Base-by-base conservation (phyloP, 2,113 vertebrate genomes). In the Hemiscyllium ocellatum region DNA sequence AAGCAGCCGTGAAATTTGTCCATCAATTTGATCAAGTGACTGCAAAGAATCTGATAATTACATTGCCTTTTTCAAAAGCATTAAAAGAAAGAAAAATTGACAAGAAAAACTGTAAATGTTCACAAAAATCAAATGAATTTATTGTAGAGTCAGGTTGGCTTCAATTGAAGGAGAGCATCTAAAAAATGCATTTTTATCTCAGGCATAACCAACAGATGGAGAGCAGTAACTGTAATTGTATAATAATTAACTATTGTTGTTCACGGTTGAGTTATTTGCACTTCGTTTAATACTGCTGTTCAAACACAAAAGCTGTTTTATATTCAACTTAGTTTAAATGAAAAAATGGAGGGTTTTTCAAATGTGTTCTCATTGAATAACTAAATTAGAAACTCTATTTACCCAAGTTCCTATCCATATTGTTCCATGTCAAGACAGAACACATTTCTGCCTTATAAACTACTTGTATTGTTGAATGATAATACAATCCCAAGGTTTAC, bases 201-300 rank as follows among this genome's bases (percentile, higher is more conserved):
- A 8, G 42, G n/a, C 65, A 66, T 26, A 3, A 2, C 19, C 5
- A 94, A 94, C 61, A 47, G 61, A 94, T 68, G 61, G 66, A 24
- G 19, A 70, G 17, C 61, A 94, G 66, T 94, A 61, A 65, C 26
- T 90, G 12, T 61, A 90, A 69, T 68, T 70, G 42, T 69, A 19
- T 24, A 94, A 94, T 94, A 47, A 68, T 94, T 70, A 69, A 69
- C 37, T 22, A 50, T n/a, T 69, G n/a, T 33, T 69, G 20, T 70
- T 94, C 91, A 94, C 90, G 70, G 91, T 10, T 42, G n/a, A 69
- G 68, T 94, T 69, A 66, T 94, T n/a, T 47, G 52, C 52, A 61
- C 52, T 90, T 10, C 19, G 33, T 90, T 90, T 33, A 90, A 90
- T 15, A 65, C 50, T n/a, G 24, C n/a, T 90, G 52, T 33, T 90